Percentiles rank a stretch among this genome's conserved stretches.
These are phyloP conservation scores for Trichechus manatus DNA, from an alignment of 2,113 vertebrate genomes.

Conservation along the genomic window DNA sequence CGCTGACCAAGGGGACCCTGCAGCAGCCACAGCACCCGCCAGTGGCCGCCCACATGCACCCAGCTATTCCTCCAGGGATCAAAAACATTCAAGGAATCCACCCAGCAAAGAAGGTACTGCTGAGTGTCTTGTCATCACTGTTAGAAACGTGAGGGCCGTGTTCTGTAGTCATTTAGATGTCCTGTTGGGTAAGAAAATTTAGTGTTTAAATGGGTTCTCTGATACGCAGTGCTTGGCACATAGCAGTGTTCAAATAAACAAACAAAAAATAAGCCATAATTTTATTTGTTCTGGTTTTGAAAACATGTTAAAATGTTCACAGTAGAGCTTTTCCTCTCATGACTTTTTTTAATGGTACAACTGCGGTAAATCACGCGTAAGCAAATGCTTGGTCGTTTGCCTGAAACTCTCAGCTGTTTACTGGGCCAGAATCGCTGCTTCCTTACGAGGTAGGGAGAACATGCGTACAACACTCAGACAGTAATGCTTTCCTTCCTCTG, in stretches of 20 bases:
- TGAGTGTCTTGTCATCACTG: neutral
- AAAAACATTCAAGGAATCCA: slow-evolving; percentile 90
- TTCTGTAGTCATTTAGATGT: neutral
- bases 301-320: neutral
- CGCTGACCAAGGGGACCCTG: slow-evolving; percentile 89
- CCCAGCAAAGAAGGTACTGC: slow-evolving; percentile 89
- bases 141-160: neutral
- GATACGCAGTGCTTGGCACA: accelerated
- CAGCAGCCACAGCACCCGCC: slow-evolving; percentile 81
- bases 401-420: neutral
- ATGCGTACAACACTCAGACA: neutral
- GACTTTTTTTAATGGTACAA: neutral
- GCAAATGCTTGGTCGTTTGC: accelerated
- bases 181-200: neutral
- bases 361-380: accelerated
- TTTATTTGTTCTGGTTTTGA: neutral
- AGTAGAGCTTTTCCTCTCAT: neutral
- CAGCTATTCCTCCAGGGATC: slow-evolving; percentile 88
- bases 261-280: accelerated
- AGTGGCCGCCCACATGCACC: slow-evolving; percentile 80
- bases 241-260: accelerated
- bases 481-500: accelerated
- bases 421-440: neutral
- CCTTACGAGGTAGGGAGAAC: neutral
- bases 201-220: neutral